Conservation (phyloP, 2,797 vertebrate genomes). For the Phyllotis vaccarum region DNA sequence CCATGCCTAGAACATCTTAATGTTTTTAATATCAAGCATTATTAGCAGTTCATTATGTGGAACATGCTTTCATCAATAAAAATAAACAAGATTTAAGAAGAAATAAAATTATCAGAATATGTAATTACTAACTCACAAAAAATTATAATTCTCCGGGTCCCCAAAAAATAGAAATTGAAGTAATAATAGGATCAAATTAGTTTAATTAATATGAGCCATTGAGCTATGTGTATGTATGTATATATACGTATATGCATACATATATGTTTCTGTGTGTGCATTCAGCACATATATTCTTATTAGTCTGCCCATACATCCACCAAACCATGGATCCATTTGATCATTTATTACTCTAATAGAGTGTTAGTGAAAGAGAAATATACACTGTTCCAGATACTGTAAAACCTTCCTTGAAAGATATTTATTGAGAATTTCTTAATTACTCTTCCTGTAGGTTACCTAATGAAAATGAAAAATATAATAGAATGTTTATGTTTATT, state of each 20-base stretch:
- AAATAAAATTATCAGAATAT: conserved; percentile 19
- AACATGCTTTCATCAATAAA: conserved; percentile 14
- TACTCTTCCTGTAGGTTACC: too few species aligned
- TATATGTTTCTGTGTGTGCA: neutral
- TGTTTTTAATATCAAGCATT: neutral
- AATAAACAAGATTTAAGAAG: conserved; percentile 35
- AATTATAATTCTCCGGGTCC: neutral
- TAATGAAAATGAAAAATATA: neutral
- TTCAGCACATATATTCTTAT: neutral
- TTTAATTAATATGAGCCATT: neutral
- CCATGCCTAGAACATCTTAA: neutral
- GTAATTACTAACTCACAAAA: conserved; percentile 26
- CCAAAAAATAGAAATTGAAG: neutral
- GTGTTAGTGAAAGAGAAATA: neutral
- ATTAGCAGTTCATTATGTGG: conserved; percentile 6
- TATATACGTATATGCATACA: neutral
- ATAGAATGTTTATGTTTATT: conserved; percentile 8
- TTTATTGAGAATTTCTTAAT: neutral
- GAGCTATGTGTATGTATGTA: neutral
- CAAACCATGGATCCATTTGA: neutral
- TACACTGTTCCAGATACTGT: neutral
- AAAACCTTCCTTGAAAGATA: neutral
- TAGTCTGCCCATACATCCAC: neutral
- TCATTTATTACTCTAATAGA: neutral
- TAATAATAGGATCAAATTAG: neutral